A percentile compares a stretch with the other conserved stretches of the same genome.
phyloP scores from a whole-genome alignment of 2,888 invertebrate species.

The Acholoe squamosa region DNA sequence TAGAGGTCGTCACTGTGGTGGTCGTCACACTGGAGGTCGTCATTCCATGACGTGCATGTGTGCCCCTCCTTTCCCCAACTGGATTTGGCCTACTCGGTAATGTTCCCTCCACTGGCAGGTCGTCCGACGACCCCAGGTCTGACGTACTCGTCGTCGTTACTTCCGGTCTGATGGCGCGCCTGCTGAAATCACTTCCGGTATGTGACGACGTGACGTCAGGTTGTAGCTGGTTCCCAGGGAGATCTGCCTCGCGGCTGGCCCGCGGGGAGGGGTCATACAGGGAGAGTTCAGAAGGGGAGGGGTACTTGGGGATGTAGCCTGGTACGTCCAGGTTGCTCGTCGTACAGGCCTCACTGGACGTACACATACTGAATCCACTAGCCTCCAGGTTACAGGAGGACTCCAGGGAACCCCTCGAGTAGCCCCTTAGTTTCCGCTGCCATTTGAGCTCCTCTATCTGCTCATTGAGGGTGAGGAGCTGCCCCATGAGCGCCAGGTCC shows the following conservation, averaged over 20 bases:
- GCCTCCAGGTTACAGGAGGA: constrained; percentile 36
- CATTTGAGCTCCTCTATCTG: constrained; percentile 81
- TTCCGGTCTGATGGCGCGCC: neutral
- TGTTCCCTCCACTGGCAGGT: neutral
- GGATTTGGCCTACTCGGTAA: neutral
- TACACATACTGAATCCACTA: constrained; percentile 31
- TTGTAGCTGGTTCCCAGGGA: neutral
- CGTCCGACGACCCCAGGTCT: constrained; percentile 66
- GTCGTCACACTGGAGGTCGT: neutral
- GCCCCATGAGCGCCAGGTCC: constrained; percentile 80
- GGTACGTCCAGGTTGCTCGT: constrained; percentile 11
- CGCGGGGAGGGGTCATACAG: constrained; percentile 60
- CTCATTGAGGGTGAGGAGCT: constrained; percentile 80
- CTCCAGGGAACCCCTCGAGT: constrained; percentile 16
- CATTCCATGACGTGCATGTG: neutral
- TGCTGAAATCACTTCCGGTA: neutral
- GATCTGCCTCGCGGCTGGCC: neutral
- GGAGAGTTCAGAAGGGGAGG: constrained; percentile 68
- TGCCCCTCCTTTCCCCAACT: neutral
- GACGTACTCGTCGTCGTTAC: constrained; percentile 58
- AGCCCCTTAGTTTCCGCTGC: constrained; percentile 70
- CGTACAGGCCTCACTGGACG: constrained; percentile 34
- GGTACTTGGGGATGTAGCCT: constrained; percentile 65
- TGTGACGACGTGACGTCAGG: neutral
- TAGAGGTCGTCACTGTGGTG: neutral